Conservation (phyloP, 2,797 vertebrate genomes). For the Myripristis murdjan region DNA sequence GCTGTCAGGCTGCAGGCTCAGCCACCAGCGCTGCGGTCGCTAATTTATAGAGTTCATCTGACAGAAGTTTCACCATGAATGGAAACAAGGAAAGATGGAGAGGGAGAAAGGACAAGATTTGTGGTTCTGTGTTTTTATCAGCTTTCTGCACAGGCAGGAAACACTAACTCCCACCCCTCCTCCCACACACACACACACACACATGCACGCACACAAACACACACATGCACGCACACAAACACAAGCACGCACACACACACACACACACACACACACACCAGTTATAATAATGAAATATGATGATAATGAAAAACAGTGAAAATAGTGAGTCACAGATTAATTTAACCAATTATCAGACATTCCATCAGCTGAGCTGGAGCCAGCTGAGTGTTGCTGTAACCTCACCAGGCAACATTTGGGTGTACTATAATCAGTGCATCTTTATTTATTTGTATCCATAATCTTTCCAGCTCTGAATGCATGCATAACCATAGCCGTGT, state of each 20-base stretch:
- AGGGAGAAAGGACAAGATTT: constrained; percentile 62
- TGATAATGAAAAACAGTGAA: background rate
- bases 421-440: constrained; percentile 66
- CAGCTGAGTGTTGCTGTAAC: background rate
- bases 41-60: constrained; percentile 76
- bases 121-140: constrained; percentile 82
- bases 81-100: constrained; percentile 57
- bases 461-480: constrained; percentile 44
- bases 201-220: constrained; percentile 23
- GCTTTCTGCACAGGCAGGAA: constrained; percentile 78
- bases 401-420: background rate
- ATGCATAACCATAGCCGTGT: constrained; percentile 42
- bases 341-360: background rate
- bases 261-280: background rate
- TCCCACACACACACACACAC: background rate
- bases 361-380: background rate
- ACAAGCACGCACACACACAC: constrained; percentile 26
- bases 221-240: constrained; percentile 2
- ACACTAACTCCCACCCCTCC: constrained; percentile 37
- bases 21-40: constrained; percentile 68
- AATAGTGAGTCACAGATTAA: background rate
- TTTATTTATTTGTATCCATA: constrained; percentile 52
- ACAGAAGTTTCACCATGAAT: constrained; percentile 59
- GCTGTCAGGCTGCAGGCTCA: constrained; percentile 60
- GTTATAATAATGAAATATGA: background rate